A percentile compares a stretch with the other conserved stretches of the same genome.
Evolutionary conservation across 2,888 invertebrate species (phyloP).

Genomic region (Atethmia centrago): DNA sequence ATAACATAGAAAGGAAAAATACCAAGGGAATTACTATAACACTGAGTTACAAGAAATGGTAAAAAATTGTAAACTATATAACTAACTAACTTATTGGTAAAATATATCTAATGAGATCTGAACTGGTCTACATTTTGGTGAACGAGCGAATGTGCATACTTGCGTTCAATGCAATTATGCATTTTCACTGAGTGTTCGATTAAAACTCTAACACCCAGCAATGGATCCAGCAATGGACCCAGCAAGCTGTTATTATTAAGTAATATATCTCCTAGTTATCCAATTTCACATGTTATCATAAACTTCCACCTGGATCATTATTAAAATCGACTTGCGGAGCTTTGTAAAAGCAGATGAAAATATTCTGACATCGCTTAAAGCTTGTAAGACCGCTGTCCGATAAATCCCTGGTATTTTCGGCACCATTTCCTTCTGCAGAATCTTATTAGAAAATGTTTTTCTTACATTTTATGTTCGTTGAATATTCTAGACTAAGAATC

Average conservation of each 20-base stretch:
- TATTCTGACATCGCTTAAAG: slow-evolving; percentile 47
- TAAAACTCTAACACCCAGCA: no score
- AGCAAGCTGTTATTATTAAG: not conserved
- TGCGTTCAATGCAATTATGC: no score
- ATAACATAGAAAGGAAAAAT: no score
- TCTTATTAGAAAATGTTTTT: slow-evolving; percentile 44
- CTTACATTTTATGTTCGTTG: slow-evolving; percentile 29
- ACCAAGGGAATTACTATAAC: no score
- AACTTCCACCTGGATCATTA: not conserved
- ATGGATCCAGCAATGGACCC: not conserved
- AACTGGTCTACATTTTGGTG: no score
- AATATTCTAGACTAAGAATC: slow-evolving; percentile 27
- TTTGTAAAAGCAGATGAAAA: slow-evolving; percentile 39
- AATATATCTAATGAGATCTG: no score
- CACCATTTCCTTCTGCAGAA: slow-evolving; percentile 22
- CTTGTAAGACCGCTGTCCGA: slow-evolving; percentile 46
- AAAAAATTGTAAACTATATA: no score
- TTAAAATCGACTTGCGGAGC: slow-evolving; percentile 32
- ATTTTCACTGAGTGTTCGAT: no score
- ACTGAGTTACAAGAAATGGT: no score
- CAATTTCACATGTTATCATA: not conserved
- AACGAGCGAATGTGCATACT: no score
- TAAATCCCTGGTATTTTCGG: slow-evolving; percentile 42
- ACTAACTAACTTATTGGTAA: no score
- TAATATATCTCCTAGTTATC: not conserved